Evolutionary conservation across 2,797 vertebrate species (phyloP), one percentile per base, ranked within the genome.

Genomic region (Nothura maculosa): DNA sequence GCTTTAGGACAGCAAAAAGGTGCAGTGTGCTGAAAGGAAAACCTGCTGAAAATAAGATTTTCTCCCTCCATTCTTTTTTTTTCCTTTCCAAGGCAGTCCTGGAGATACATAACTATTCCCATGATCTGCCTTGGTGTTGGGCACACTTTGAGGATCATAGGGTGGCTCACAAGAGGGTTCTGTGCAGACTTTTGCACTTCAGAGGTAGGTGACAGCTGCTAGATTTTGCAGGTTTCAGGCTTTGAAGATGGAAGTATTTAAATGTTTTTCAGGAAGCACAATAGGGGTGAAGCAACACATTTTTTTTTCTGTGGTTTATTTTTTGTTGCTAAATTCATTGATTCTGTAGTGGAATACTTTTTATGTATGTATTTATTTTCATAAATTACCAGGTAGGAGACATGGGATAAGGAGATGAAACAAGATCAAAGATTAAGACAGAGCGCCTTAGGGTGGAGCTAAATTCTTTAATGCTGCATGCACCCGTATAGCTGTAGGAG

Each of bases 261-360:
- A 96, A 76, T 77, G 69, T n/a, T 40, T 47, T 78, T 92, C 50
- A 94, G 95, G 87, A 94, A 96, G 83, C 87, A 77, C 81, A 92
- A 6, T 67, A 50, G 85, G 34, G 72, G 61, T 83, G 75, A 93
- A 55, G 81, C 82, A 93, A 66, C 19, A 52, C 50, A 12, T 12
- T 48, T 48, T 48, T 48, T 48, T 18, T 45, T 45, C 17, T 48
- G 76, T 4, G 90, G 91, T 82, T 97, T 93, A 16, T 52, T 94
- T 85, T 94, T 89, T 90, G 58, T 87, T 87, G 45, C 81, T 87
- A 73, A 85, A 96, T 96, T 97, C 95, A 94, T 96, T 97, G 91
- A 92, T 92, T 91, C 77, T 64, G 22, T 87, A 78, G 60, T 86
- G 47, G 30, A 86, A 81, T 87, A 91, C 40, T 77, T 95, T 87